Evolutionary conservation across 2,797 vertebrate genomes (phyloP), one percentile per base, ranked within the genome.

Genomic region (Sternotherus odoratus): DNA sequence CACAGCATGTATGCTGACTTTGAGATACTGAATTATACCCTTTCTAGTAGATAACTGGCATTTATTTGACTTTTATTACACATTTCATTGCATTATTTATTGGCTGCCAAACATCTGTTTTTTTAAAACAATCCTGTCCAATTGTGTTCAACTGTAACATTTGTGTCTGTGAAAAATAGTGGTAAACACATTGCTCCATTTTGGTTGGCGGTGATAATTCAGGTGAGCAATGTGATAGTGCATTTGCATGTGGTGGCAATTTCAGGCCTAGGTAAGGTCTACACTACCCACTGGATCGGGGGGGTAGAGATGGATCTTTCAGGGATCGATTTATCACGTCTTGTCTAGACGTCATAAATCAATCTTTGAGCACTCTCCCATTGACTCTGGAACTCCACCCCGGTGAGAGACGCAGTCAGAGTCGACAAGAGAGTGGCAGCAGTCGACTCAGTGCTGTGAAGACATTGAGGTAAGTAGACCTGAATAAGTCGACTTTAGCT

Each of bases 41-140:
- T 88, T 94, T 43, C 53, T n/a, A 93, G 66, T 28, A 82, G 6
- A 12, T 60, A 30, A 36, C 46, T 87, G 83, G 56, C 87, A 84
- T 86, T 94, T 92, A 74, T 86, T 12, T 75, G n/a, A 69, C 12
- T 80, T 84, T 86, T 94, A 57, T 60, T 78, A 86, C 79, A 93
- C 82, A 91, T 92, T 90, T 12, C 83, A 84, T 72, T 86, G 49
- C 39, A 86, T 95, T 84, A 89, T 95, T 92, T 92, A 85, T 69
- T 82, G 77, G 75, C 79, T 92, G 63, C 36, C 74, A 90, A 88
- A 69, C 6, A 56, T 43, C 56, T 19, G 43, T 21, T 10, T 1
- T 0, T 1, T 21, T 12, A 9, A 19, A 90, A 7, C 39, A 33
- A 84, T 92, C 49, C 15, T 0, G 0, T 79, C 83, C 63, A 24